Evolutionary conservation across 2,888 invertebrate genomes (phyloP).

Genomic region (Oegoconia quadripuncta): DNA sequence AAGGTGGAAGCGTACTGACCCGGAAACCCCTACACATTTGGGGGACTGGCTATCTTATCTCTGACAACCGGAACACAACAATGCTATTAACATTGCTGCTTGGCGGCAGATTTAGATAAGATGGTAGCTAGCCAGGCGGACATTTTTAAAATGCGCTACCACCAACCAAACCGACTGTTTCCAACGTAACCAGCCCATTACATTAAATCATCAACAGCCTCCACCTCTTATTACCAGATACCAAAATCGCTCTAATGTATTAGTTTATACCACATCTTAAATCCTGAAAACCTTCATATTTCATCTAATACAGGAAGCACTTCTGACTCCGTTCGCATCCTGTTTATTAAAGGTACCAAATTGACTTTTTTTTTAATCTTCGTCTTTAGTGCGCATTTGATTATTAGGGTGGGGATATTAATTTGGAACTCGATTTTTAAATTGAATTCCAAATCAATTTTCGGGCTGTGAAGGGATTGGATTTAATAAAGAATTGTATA

Average conservation of each 20-base stretch:
- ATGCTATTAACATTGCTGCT: too few relatives aligned
- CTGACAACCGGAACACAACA: too few relatives aligned
- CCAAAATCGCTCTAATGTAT: background rate
- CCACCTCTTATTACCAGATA: background rate
- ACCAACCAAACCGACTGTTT: too few relatives aligned
- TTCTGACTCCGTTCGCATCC: constrained; percentile 20
- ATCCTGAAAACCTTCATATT: constrained; percentile 24
- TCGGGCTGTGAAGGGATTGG: constrained; percentile 12
- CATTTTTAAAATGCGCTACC: too few relatives aligned
- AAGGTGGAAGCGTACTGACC: too few relatives aligned
- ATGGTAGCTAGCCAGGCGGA: too few relatives aligned
- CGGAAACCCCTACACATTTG: too few relatives aligned
- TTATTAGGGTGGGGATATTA: constrained; percentile 21
- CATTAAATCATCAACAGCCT: too few relatives aligned
- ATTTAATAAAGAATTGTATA: constrained; percentile 2
- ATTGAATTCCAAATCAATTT: constrained; percentile 26
- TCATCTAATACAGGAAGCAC: constrained; percentile 27
- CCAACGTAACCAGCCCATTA: too few relatives aligned
- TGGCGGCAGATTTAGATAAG: too few relatives aligned
- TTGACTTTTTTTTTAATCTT: constrained; percentile 27
- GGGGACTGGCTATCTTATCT: too few relatives aligned
- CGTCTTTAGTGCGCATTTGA: constrained; percentile 14
- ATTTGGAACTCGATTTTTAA: constrained; percentile 27
- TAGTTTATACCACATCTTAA: constrained; percentile 12
- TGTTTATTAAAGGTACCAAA: constrained; percentile 29